Evolutionary conservation across 2,113 vertebrate genomes (phyloP).

Genomic region (Pampusana beccarii): DNA sequence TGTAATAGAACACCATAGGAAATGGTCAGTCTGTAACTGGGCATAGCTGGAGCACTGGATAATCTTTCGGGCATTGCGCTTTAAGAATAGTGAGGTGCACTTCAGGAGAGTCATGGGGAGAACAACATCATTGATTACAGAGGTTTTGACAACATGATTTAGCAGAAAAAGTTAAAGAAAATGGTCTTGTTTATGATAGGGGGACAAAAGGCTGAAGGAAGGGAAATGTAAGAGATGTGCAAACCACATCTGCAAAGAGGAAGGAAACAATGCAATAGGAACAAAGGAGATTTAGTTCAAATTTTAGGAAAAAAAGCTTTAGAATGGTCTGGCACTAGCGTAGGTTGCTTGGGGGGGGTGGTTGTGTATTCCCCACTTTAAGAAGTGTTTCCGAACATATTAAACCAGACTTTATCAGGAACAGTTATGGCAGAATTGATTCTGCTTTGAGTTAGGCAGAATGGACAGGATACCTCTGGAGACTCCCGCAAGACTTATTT

Average conservation of each 20-base stretch:
- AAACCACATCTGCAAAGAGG: background rate
- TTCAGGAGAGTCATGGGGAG: background rate
- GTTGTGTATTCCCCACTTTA: background rate
- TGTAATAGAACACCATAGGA: background rate
- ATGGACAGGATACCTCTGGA: background rate
- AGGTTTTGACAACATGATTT: background rate
- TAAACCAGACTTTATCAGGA: background rate
- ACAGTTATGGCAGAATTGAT: background rate
- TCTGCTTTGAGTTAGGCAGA: background rate
- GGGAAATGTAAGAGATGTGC: background rate
- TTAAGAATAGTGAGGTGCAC: background rate
- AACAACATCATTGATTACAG: accelerated
- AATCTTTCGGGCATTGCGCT: background rate
- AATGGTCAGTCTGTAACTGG: background rate
- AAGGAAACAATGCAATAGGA: background rate
- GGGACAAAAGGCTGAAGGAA: background rate
- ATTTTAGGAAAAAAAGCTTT: background rate
- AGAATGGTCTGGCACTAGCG: accelerated
- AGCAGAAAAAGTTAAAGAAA: background rate
- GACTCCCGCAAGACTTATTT: background rate
- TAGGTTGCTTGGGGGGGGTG: background rate
- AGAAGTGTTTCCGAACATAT: background rate
- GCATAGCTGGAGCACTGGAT: background rate
- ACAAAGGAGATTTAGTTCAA: background rate
- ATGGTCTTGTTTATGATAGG: background rate